Evolutionary conservation across 2,797 vertebrate genomes (phyloP).

Genomic region (Sciurus vulgaris): DNA sequence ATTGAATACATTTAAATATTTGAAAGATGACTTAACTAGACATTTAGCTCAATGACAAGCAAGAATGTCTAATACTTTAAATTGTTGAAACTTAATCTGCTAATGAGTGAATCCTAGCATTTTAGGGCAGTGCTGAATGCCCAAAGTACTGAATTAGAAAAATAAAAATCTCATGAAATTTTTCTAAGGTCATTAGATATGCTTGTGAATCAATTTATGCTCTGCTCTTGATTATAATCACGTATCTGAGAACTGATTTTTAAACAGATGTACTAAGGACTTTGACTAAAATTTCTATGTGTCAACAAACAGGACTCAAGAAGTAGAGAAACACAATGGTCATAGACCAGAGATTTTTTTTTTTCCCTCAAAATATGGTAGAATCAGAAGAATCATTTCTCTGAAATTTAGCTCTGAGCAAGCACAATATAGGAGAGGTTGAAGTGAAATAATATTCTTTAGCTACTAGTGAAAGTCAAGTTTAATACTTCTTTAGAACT

Average conservation of each 20-base stretch:
- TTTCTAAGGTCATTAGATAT: not conserved
- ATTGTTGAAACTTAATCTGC: not conserved
- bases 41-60: not conserved
- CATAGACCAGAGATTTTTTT: constrained; percentile 14
- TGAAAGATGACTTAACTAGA: not conserved
- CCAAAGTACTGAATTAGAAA: not conserved
- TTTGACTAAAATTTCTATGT: not conserved
- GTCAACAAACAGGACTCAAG: not conserved
- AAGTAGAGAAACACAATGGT: not conserved
- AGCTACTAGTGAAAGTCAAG: constrained; percentile 36
- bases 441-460: constrained; percentile 47
- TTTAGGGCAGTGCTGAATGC: not conserved
- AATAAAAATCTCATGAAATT: constrained; percentile 3
- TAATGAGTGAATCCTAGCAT: not conserved
- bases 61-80: constrained; percentile 1
- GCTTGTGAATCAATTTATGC: not conserved
- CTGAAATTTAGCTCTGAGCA: constrained; percentile 15
- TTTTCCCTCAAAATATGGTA: not conserved
- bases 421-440: not conserved
- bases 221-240: constrained; percentile 62
- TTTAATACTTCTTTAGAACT: not conserved
- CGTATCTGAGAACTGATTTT: constrained; percentile 32
- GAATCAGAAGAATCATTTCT: not conserved
- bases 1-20: constrained; percentile 35
- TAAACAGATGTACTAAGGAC: constrained; percentile 2